These are phyloP conservation scores for Salvelinus namaycush DNA, from an alignment of 2,113 vertebrate genomes.

Conservation along the genomic window DNA sequence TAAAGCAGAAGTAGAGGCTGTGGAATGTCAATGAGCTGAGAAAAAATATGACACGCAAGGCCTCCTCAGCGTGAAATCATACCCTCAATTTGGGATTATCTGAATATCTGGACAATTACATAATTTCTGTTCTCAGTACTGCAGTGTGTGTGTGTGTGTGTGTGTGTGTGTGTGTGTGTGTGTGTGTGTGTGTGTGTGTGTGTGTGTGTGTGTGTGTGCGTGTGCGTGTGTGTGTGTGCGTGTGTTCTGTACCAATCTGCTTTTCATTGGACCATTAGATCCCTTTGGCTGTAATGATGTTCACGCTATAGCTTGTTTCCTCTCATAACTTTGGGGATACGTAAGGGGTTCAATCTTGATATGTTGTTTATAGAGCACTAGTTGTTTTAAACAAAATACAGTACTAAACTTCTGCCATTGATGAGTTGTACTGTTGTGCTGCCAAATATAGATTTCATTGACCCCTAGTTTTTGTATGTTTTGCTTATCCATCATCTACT, in stretches of 20 bases:
- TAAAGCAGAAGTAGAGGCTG: conserved; percentile 13
- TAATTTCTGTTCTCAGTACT: conserved; percentile 38
- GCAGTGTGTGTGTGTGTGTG: conserved; percentile 3
- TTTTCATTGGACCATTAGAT: conserved; percentile 30
- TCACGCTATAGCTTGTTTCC: not conserved
- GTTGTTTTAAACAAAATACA: no score
- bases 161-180: not conserved
- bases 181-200: no score
- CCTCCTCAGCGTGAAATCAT: conserved; percentile 42
- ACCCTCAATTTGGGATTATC: conserved; percentile 43
- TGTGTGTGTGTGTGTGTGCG: not conserved
- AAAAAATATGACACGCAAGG: conserved; percentile 38
- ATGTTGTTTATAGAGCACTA: not conserved
- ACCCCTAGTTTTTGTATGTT: no score
- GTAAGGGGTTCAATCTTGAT: not conserved
- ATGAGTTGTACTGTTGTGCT: no score
- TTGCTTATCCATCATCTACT: no score
- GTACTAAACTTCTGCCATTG: no score
- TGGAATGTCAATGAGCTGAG: conserved; percentile 31
- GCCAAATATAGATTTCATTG: no score
- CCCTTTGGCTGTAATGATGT: conserved; percentile 22
- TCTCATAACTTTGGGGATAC: not conserved
- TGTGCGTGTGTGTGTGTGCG: not conserved
- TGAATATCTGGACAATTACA: conserved; percentile 49
- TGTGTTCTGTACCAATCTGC: conserved; percentile 31